Conservation (phyloP, 2,797 vertebrate genomes). For the Nasua narica region DNA sequence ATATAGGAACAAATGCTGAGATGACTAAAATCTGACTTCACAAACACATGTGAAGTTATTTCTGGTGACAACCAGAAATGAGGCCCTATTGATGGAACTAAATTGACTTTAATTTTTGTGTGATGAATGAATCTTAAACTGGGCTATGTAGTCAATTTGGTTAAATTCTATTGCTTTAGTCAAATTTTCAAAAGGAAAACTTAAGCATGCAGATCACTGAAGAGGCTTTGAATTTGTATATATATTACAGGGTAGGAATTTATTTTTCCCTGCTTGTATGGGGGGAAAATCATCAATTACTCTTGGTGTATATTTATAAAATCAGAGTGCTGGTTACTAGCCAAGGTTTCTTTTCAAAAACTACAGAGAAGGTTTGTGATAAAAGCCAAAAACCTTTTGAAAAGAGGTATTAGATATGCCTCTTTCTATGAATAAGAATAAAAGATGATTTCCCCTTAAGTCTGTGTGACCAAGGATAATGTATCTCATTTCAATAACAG, state of each 20-base stretch:
- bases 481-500: neutral
- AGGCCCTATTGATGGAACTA: conserved; percentile 25
- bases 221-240: conserved; percentile 35
- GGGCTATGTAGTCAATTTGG: conserved; percentile 45
- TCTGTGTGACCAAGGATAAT: conserved; percentile 7
- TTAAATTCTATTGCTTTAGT: conserved; percentile 59
- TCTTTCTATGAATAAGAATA: conserved; percentile 45
- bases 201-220: conserved; percentile 4
- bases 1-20: conserved; percentile 45
- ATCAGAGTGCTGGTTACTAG: neutral
- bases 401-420: neutral
- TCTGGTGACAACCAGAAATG: conserved; percentile 42
- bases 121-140: conserved; percentile 64
- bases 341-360: conserved; percentile 14
- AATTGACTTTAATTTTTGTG: conserved; percentile 73
- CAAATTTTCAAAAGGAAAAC: conserved; percentile 49
- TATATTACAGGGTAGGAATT: neutral
- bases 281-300: neutral
- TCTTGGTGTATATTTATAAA: conserved; percentile 43
- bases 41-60: conserved; percentile 57
- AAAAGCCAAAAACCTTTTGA: conserved; percentile 29
- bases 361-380: conserved; percentile 1
- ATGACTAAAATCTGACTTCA: conserved; percentile 59
- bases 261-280: neutral
- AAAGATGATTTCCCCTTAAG: conserved; percentile 43